A percentile compares a stretch with the other conserved stretches of the same genome.
phyloP scores from a whole-genome alignment of 1,140 invertebrate genomes.

The Latrodectus geometricus region DNA sequence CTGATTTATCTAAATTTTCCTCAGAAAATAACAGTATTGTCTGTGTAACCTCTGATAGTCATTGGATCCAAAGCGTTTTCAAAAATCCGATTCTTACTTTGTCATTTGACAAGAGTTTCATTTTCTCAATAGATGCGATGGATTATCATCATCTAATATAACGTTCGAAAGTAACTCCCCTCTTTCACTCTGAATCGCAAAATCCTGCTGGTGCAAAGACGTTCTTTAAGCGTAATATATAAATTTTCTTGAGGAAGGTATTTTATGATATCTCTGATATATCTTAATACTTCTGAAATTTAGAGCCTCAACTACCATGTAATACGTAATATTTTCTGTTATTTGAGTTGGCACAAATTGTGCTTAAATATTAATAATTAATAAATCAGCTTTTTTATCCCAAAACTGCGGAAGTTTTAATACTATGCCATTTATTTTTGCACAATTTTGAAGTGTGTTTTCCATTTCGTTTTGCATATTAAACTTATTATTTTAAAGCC shows the following conservation, averaged over 20 bases:
- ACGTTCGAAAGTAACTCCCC: background rate
- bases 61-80: too few species aligned
- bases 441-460: too few species aligned
- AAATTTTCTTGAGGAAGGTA: background rate
- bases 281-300: conserved; percentile 5
- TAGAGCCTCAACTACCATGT: background rate
- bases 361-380: too few species aligned
- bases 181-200: background rate
- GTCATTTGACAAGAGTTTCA: too few species aligned
- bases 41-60: too few species aligned
- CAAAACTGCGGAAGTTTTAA: background rate
- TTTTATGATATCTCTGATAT: background rate
- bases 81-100: background rate
- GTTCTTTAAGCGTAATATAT: background rate
- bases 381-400: background rate
- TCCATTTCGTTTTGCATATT: too few species aligned
- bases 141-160: conserved; percentile 8
- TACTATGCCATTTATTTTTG: too few species aligned
- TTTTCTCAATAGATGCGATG: conserved; percentile 1
- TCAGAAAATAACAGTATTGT: too few species aligned
- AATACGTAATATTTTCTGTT: background rate
- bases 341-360: background rate
- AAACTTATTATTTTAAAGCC: too few species aligned
- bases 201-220: too few species aligned
- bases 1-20: too few species aligned